Conservation (phyloP, 2,797 vertebrate species). For the Spheniscus humboldti region DNA sequence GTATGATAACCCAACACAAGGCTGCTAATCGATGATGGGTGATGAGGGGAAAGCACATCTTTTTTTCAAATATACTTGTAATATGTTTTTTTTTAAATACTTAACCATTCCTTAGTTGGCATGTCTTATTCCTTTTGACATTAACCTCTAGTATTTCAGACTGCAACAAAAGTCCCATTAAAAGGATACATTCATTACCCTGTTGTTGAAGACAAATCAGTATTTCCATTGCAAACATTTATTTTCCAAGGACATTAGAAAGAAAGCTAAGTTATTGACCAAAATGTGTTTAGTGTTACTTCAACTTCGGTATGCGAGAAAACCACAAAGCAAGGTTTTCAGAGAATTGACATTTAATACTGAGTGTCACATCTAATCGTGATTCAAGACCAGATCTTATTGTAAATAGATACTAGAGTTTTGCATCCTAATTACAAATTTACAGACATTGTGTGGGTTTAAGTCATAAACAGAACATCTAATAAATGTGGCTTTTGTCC, state of each 20-base stretch:
- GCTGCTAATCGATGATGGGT: not conserved
- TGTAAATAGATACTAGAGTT: conserved; percentile 43
- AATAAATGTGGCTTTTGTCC: conserved; percentile 53
- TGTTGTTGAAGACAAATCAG: not conserved
- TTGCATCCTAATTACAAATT: conserved; percentile 61
- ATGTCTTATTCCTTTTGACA: not conserved
- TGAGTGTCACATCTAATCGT: conserved; percentile 8
- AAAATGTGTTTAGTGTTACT: conserved; percentile 20
- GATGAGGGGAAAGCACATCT: not conserved
- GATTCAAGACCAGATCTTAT: conserved; percentile 40
- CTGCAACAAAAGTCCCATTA: not conserved
- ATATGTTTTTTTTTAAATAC: not conserved
- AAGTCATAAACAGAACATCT: conserved; percentile 54
- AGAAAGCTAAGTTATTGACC: conserved; percentile 40
- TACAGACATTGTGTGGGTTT: conserved; percentile 31
- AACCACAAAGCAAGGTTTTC: conserved; percentile 44
- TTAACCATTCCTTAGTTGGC: not conserved
- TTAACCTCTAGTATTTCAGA: conserved; percentile 1
- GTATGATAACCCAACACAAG: not conserved
- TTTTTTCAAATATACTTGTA: not conserved
- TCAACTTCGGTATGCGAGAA: conserved; percentile 26
- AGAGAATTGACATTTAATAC: conserved; percentile 33
- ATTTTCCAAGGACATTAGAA: conserved; percentile 4
- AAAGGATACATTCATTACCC: not conserved
- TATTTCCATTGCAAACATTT: conserved; percentile 16